Evolutionary conservation across 2,888 invertebrate species (phyloP), one percentile per base, ranked within the genome.

Genomic region (Barypeithes pellucidus): DNA sequence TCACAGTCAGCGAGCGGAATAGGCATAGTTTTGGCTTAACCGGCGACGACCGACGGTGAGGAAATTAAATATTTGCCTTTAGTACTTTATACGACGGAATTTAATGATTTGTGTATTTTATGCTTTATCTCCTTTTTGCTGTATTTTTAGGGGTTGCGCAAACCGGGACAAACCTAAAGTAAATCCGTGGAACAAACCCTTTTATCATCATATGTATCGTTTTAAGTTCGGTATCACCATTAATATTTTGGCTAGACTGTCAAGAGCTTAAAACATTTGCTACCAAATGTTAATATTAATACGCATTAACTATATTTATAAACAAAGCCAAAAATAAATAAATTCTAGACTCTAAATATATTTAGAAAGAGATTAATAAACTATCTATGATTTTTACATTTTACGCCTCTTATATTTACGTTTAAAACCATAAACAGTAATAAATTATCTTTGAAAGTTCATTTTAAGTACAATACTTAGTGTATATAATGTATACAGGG

Each of bases 311-410:
- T 39, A n/a, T 39, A 7, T 8, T 52, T 5, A 7, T 52, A 52
- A 52, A 52, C 29, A 14, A 52, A 29, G 14, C 52, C 29, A 52
- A n/a, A 14, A 29, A 24, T n/a, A 50, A 52, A 52, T 52, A 52
- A 29, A 52, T 29, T 7, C n/a, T 20, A 14, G 14, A 2, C 12
- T 22, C 12, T 22, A 50, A 22, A 22, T 50, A 18, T 9, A 47
- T 50, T 52, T 29, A 4, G 8, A 52, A 52, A 52, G 52, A 29
- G 52, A 52, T 52, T 52, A 52, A 50, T 29, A n/a, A 29, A 52
- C 12, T 29, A 52, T 50, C 3, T n/a, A 50, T 3, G 14, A 11
- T n/a, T 1, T 22, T 12, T n/a, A 50, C n/a, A 22, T 22, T 22
- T 16, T 16, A 7, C 14, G 7, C 14, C 29, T 14, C 1, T 0